Evolutionary conservation across 2,113 vertebrate species (phyloP), one percentile per base, ranked within the genome.

Genomic region (Sardina pilchardus): DNA sequence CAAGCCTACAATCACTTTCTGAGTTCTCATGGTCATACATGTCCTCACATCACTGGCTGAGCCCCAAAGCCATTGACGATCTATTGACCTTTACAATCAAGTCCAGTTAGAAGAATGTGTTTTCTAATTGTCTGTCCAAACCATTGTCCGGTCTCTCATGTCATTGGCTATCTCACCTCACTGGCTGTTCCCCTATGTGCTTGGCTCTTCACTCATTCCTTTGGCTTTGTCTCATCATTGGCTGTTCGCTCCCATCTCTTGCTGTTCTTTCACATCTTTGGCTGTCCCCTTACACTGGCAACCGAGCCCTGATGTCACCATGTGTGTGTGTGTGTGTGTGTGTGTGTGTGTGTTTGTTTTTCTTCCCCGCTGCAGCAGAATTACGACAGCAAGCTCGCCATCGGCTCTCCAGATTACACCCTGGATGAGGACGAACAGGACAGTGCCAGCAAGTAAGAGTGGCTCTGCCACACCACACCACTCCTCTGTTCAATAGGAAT

Each of bases 381-480:
- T 34, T 92, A 92, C 87, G 89, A 91, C 81, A 89, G 85, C 89
- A 94, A 94, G 90, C 92, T 89, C 45, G 90, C 93, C 36, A 78
- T 90, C 85, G 89, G 88, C 89, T 92, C 90, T 86, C 91, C 89
- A 39, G 94, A 95, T 81, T 92, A 89, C n/a, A 91, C 90, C 53
- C 90, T 93, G 0, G 94, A 95, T 44, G 92, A 93, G 6, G 95
- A 96, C 3, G 95, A 95, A 59, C 87, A 94, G 92, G 95, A 96
- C 93, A 94, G 81, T 6, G 93, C 93, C 0, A 96, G 95, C 94
- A 95, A 95, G 95, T 96, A 86, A 91, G 92, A 78, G 45, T n/a
- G 39, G 50, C 14, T 59, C 21, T 21, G 53, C 53, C 53, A 59
- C 21, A 71, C 63, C 7, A n/a, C 59, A 63, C 6, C 59, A 50